Evolutionary conservation across 2,888 invertebrate genomes (phyloP), one percentile per base, ranked within the genome.

Genomic region (Synanthedon andrenaeformis): DNA sequence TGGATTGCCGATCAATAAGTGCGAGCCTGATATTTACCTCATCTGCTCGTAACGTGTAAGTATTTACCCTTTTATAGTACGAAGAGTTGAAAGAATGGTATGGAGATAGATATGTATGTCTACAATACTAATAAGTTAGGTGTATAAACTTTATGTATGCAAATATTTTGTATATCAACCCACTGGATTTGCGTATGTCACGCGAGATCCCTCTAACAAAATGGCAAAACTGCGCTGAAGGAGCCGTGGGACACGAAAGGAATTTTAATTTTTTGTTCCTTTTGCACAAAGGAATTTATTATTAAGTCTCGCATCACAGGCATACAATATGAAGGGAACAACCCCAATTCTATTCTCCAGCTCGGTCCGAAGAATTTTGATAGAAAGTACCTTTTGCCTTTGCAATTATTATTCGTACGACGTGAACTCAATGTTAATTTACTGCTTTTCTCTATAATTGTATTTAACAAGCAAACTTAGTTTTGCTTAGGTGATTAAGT

Each of bases 181-280:
- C 61, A 58, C 64, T 70, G 69, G 73, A 76, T 77, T 74, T 76
- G 70, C 70, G 71, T 77, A 79, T 74, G 76, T 75, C 74, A 79
- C 70, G 62, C 73, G 66, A 72, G 73, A 74, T 72, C 71, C 73
- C 67, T 69, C 65, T 70, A 81, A 76, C 72, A 75, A 78, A 78
- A 82, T 78, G 78, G 76, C 77, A 74, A 77, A 79, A 81, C 76
- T 79, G 76, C 73, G 72, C 67, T 62, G 64, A 69, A 71, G 72
- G 70, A 75, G 66, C 67, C 70, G 58, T 55, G 70, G 65, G 64
- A 77, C 82, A 76, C 67, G 82, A 65, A 70, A 74, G 71, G 79
- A 82, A 83, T 84, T 82, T 78, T 76, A 80, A 83, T 82, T 81
- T 80, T 78, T 78, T 75, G 73, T 75, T 79, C 77, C 75, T 77